Evolutionary conservation across 2,113 vertebrate genomes (phyloP), one percentile per base, ranked within the genome.

Genomic region (Entomyzon cyanotis): DNA sequence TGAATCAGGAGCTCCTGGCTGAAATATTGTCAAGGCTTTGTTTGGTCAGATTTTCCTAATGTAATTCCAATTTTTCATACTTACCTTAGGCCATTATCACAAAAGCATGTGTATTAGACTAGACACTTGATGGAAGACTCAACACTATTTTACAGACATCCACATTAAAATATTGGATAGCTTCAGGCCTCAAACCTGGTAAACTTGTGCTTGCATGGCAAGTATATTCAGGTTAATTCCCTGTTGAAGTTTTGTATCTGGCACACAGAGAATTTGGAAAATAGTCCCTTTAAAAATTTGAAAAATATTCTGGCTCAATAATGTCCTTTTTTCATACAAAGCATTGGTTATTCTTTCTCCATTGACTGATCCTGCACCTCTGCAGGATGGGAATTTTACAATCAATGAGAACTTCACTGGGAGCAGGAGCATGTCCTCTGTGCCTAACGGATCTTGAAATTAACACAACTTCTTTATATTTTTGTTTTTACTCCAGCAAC

Each of bases 401-500:
- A 3, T 80, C 83, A 90, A 27, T 67, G 52, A 55, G 25, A 65
- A 80, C 64, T 86, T 95, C 64, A 64, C 33, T 9, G 11, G 62
- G 14, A 92, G 63, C 46, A 93, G 55, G 41, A 95, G 15, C 35
- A 74, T 69, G 62, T 69, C 65, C 30, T 93, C 44, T 92, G 31
- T 93, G 85, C 86, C 90, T 93, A 94, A 94, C 70, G 78, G 77
- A 93, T 79, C 88, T 96, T 95, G 94, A 97, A 97, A 95, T 96
- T 87, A 90, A 84, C 21, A 89, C 53, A 85, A 70, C 71, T 90
- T 83, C 56, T 87, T 91, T 79, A 82, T 88, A 92, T 69, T 96
- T 96, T 90, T 76, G 44, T 19, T 92, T 95, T 95, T 94, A 31
- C 64, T 89, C 39, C 86, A 84, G 63, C 39, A 73, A 73, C 22